These are phyloP conservation scores for Ptychobarbus kaznakovi DNA, from an alignment of 2,797 vertebrate genomes.

Conservation along the genomic window DNA sequence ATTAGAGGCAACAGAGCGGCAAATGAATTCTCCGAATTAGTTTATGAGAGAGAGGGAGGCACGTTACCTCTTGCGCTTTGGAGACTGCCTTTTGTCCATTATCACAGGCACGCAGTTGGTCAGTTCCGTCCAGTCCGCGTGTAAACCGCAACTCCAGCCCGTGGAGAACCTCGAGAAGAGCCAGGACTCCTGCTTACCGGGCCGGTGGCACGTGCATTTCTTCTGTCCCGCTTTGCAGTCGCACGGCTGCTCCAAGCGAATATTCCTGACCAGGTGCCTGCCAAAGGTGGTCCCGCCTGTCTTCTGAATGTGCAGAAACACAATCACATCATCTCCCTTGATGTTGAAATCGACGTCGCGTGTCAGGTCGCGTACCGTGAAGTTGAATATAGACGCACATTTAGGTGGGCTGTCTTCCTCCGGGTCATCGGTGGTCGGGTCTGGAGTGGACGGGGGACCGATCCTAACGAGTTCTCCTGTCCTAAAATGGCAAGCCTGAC, in stretches of 20 bases:
- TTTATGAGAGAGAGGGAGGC: background rate
- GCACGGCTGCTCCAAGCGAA: slow-evolving; percentile 94
- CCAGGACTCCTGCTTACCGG: slow-evolving; percentile 95
- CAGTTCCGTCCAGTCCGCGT: slow-evolving; percentile 98
- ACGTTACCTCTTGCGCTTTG: slow-evolving; percentile 84
- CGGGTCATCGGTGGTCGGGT: slow-evolving; percentile 75
- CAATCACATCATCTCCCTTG: slow-evolving; percentile 92
- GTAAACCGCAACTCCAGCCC: slow-evolving; percentile 98
- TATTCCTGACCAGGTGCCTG: slow-evolving; percentile 95
- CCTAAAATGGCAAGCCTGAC: slow-evolving; percentile 86
- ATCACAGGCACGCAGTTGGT: slow-evolving; percentile 95
- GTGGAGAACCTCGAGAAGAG: slow-evolving; percentile 98
- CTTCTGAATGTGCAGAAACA: slow-evolving; percentile 98
- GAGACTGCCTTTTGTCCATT: slow-evolving; percentile 90
- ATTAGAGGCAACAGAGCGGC: slow-evolving; percentile 33
- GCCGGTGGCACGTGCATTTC: slow-evolving; percentile 95
- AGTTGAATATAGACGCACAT: slow-evolving; percentile 84
- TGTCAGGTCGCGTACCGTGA: slow-evolving; percentile 87
- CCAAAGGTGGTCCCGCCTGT: slow-evolving; percentile 97
- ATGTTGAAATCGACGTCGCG: slow-evolving; percentile 93
- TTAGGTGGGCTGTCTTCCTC: slow-evolving; percentile 78
- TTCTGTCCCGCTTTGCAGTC: slow-evolving; percentile 95
- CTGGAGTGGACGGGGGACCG: slow-evolving; percentile 73
- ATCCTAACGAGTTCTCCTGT: slow-evolving; percentile 75
- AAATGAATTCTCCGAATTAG: slow-evolving; percentile 26